Base-by-base conservation (phyloP, 2,888 invertebrate species). In the Chironomus riparius region DNA sequence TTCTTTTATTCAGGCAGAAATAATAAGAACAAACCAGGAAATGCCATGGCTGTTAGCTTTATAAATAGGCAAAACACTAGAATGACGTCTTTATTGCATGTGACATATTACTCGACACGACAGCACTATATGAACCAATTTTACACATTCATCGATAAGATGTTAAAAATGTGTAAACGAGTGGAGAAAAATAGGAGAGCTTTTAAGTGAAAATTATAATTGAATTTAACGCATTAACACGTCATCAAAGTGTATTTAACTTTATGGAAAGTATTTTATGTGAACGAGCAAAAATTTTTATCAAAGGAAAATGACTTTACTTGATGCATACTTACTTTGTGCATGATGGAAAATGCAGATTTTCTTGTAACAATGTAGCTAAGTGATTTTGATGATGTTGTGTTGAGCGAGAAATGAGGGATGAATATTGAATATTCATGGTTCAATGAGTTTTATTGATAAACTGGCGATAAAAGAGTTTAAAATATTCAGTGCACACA, bases 61-160 rank as follows among this genome's bases (percentile, higher is more conserved):
- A 56, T 56, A 65, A 65, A 65, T 65, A 65, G 65, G 65, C 65
- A 56, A 56, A 18, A 56, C 56, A 18, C 56, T 56, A n/a, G 65
- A 65, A 21, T 65, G 65, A 65, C 65, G 65, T 65, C 65, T 65
- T 24, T 65, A 65, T 65, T 65, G 65, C 65, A 65, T 65, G 65
- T 65, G 65, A 65, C 65, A 65, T 21, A 65, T 65, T 24, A 65
- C 21, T 12, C 65, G 21, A 13, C 21, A 24, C 21, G 65, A 24
- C 24, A 13, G 4, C 21, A 21, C 18, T 65, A 22, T 65, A 13
- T 22, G 22, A 65, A 18, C 24, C 24, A 24, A 62, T 7, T 38
- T 38, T 38, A 38, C 38, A 38, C 38, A 38, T 38, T 38, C 38
- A 38, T 38, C 38, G 38, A 38, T 38, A 38, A 38, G 38, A 38